These are phyloP conservation scores for Salmo trutta DNA, from an alignment of 2,797 vertebrate species.

Conservation along the genomic window DNA sequence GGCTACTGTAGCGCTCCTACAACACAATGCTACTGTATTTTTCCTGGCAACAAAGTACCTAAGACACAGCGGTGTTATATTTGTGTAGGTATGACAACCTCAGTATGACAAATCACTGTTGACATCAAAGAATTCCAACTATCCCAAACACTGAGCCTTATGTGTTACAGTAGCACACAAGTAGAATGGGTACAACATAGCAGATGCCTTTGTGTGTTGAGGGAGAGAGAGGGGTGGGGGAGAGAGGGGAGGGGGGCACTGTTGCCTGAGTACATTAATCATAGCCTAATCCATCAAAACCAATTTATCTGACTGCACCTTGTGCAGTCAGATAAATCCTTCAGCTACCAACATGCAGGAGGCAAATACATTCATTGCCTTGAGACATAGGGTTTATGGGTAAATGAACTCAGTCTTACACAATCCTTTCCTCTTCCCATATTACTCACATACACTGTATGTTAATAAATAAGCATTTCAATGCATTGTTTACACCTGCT, in stretches of 20 bases:
- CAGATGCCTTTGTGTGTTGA: not conserved
- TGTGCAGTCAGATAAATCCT: slow-evolving; percentile 12
- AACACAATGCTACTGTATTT: not conserved
- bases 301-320: slow-evolving; percentile 34
- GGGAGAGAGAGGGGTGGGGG: not conserved
- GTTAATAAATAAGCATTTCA: too few relatives aligned
- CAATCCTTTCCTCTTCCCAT: not conserved
- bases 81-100: slow-evolving; percentile 21
- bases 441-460: not conserved
- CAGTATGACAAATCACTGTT: slow-evolving; percentile 33
- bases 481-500: too few relatives aligned
- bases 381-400: not conserved
- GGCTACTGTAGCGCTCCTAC: not conserved
- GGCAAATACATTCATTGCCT: not conserved
- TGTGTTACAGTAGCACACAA: not conserved
- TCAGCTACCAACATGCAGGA: slow-evolving; percentile 2
- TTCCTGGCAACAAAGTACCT: not conserved
- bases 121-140: slow-evolving; percentile 39
- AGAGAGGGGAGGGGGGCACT: not conserved
- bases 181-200: not conserved
- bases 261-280: slow-evolving; percentile 4
- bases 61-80: not conserved
- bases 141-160: slow-evolving; percentile 9
- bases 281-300: slow-evolving; percentile 33
- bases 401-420: not conserved